Conservation (phyloP, 2,797 vertebrate genomes). For the Clarias pachynema region DNA sequence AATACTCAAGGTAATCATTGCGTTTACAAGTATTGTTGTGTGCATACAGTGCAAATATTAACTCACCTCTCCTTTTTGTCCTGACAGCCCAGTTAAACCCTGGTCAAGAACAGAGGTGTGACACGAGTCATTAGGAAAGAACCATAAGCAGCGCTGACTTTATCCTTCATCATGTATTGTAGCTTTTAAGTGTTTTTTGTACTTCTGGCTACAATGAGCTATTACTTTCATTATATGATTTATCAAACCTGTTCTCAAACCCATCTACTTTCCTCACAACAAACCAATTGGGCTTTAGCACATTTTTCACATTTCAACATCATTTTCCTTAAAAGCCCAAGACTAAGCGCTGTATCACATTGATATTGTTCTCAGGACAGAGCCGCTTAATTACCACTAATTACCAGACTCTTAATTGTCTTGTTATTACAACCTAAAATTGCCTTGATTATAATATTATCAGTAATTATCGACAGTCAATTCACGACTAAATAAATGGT, state of each 20-base stretch:
- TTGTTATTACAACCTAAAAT: neutral
- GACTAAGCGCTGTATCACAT: neutral
- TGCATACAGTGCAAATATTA: neutral
- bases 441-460: neutral
- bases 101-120: slow-evolving; percentile 67
- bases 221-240: neutral
- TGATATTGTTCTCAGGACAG: neutral
- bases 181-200: neutral
- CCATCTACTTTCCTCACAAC: neutral
- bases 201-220: neutral
- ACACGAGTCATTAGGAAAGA: neutral
- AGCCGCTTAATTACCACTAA: slow-evolving; percentile 6
- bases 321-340: neutral
- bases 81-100: slow-evolving; percentile 80
- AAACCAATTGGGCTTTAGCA: neutral
- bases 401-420: slow-evolving; percentile 1
- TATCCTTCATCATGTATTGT: neutral
- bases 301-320: neutral
- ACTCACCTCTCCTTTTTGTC: slow-evolving; percentile 87
- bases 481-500: neutral
- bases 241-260: neutral
- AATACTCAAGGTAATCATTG: neutral
- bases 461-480: neutral
- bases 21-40: neutral
- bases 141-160: neutral